Percentiles rank a stretch among this genome's conserved stretches.
Conservation (phyloP, 2,888 invertebrate species). For the Cataglyphis albicans region DNA sequence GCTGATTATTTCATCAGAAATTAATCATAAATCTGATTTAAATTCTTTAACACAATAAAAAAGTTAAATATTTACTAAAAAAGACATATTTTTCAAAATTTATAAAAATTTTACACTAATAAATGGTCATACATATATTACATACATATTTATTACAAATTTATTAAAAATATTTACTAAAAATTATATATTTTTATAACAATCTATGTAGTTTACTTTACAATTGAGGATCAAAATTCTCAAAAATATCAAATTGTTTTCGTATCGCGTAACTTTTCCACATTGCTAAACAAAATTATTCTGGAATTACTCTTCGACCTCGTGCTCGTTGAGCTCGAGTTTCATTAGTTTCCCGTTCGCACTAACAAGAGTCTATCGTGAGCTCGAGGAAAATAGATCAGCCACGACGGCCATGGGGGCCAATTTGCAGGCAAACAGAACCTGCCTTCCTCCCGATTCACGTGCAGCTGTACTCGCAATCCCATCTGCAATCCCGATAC, state of each 20-base stretch:
- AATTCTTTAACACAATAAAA: neutral
- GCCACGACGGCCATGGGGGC: conserved; percentile 28
- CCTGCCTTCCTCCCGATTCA: conserved; percentile 7
- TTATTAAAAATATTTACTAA: neutral
- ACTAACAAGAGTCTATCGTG: conserved; percentile 41
- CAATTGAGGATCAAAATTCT: neutral
- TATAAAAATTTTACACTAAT: too few relatives aligned
- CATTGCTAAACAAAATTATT: conserved; percentile 15
- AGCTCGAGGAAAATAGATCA: conserved; percentile 33
- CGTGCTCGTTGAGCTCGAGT: neutral
- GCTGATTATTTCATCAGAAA: neutral
- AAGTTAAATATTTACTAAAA: neutral
- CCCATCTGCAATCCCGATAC: conserved; percentile 35
- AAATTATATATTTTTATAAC: neutral
- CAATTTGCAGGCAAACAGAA: conserved; percentile 45
- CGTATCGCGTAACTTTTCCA: conserved; percentile 7
- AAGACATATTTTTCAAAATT: neutral
- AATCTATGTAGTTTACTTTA: neutral
- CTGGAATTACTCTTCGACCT: neutral
- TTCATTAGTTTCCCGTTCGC: conserved; percentile 24
- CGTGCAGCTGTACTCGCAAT: conserved; percentile 33
- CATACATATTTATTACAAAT: too few relatives aligned
- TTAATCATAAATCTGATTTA: neutral
- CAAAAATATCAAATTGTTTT: neutral
- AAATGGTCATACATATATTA: too few relatives aligned